These are phyloP conservation scores for Drosophila ercepeae DNA, from an alignment of 1,140 invertebrate genomes.

Conservation along the genomic window DNA sequence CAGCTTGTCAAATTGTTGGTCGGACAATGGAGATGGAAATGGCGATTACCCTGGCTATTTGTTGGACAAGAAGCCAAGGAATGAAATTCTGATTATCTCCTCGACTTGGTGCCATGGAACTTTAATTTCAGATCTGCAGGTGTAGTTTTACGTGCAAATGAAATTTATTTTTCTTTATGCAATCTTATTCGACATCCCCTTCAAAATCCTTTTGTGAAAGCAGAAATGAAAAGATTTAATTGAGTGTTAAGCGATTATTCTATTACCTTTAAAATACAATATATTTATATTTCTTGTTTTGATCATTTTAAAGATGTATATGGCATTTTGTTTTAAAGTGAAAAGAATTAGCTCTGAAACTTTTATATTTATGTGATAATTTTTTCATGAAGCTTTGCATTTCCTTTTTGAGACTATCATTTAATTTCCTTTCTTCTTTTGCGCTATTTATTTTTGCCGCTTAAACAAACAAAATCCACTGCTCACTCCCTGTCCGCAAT, in stretches of 20 bases:
- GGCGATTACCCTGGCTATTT: conserved; percentile 39
- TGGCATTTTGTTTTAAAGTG: not conserved
- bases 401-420: not conserved
- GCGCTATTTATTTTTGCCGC: conserved; percentile 75
- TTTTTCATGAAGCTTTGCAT: not conserved
- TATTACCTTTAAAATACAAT: not conserved
- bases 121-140: conserved; percentile 15
- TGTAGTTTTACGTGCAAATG: conserved; percentile 6
- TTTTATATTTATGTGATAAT: not conserved
- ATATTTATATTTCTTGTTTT: not conserved
- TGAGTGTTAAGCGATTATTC: conserved; percentile 46
- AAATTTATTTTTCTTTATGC: conserved; percentile 6
- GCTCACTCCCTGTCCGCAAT: conserved; percentile 22
- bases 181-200: conserved; percentile 12
- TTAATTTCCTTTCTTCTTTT: conserved; percentile 59
- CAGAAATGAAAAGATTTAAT: conserved; percentile 47
- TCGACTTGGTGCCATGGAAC: conserved; percentile 4
- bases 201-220: conserved; percentile 35
- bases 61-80: conserved; percentile 12
- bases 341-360: not conserved
- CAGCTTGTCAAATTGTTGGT: conserved; percentile 30
- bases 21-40: conserved; percentile 37
- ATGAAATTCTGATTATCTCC: conserved; percentile 30
- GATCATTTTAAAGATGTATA: not conserved
- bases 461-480: conserved; percentile 71